A percentile compares a stretch with the other conserved stretches of the same genome.
phyloP scores from a whole-genome alignment of 2,797 vertebrate species.

The Gallinago stenura region DNA sequence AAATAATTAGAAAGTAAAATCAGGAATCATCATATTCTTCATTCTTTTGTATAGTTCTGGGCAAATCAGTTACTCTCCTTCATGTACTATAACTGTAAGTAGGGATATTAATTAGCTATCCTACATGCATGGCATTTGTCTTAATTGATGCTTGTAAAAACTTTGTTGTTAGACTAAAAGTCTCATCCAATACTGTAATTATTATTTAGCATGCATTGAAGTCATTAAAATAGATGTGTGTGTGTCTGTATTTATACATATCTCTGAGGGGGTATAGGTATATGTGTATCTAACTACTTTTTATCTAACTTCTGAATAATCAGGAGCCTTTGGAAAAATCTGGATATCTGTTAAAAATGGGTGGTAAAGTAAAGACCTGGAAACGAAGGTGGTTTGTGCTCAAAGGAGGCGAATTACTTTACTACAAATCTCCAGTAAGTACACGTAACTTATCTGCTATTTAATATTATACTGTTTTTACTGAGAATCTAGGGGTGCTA shows the following conservation, averaged over 20 bases:
- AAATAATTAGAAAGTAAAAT: neutral
- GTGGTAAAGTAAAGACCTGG: slow-evolving; percentile 96
- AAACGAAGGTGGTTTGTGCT: slow-evolving; percentile 97
- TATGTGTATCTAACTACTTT: neutral
- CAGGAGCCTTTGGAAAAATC: slow-evolving; percentile 97
- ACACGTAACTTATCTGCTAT: neutral
- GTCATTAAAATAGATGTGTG: accelerated
- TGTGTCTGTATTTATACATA: neutral
- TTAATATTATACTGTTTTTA: neutral
- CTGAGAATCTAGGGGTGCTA: neutral
- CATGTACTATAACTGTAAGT: neutral
- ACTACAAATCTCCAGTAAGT: slow-evolving; percentile 97
- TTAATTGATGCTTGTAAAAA: slow-evolving; percentile 5
- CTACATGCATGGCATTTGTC: neutral
- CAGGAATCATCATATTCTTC: neutral
- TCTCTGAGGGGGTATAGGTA: neutral
- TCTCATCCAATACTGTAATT: neutral
- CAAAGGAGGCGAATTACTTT: slow-evolving; percentile 96
- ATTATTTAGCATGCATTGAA: slow-evolving; percentile 1
- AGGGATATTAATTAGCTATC: neutral
- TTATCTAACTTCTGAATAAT: slow-evolving; percentile 32
- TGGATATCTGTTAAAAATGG: slow-evolving; percentile 97
- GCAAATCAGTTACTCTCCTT: neutral
- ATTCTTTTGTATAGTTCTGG: neutral
- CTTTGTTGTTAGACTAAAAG: neutral